These are phyloP conservation scores for Echeneis naucrates DNA, from an alignment of 2,797 vertebrate species.

Conservation along the genomic window DNA sequence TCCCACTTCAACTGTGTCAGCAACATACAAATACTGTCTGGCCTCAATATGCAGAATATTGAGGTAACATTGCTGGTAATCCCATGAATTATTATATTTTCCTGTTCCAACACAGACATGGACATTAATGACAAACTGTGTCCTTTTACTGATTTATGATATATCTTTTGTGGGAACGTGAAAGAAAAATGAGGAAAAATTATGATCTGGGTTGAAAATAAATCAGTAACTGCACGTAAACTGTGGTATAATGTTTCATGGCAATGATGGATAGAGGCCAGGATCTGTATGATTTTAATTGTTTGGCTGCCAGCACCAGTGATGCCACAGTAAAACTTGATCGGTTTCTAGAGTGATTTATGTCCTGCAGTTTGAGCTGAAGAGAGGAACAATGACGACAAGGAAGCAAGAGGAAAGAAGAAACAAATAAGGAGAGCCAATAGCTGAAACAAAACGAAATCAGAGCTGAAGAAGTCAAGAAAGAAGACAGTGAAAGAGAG, in stretches of 20 bases:
- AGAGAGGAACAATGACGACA: slow-evolving; percentile 8
- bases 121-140: accelerated
- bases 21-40: background rate
- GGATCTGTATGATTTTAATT: no score
- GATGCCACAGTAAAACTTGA: background rate
- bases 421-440: slow-evolving; percentile 25
- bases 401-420: slow-evolving; percentile 11
- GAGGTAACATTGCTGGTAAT: no score
- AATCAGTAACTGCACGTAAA: background rate
- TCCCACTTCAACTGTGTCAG: no score
- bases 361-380: background rate
- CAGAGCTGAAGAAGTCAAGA: slow-evolving; percentile 27
- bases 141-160: background rate
- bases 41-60: background rate
- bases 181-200: background rate
- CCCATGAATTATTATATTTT: background rate
- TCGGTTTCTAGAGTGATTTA: background rate
- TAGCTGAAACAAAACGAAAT: slow-evolving; percentile 15
- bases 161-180: background rate
- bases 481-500: slow-evolving; percentile 30
- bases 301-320: no score
- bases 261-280: background rate
- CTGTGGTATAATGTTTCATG: background rate
- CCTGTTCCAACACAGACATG: background rate
- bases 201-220: background rate